Base-by-base conservation (phyloP, 2,113 vertebrate species). In the Lontra canadensis region DNA sequence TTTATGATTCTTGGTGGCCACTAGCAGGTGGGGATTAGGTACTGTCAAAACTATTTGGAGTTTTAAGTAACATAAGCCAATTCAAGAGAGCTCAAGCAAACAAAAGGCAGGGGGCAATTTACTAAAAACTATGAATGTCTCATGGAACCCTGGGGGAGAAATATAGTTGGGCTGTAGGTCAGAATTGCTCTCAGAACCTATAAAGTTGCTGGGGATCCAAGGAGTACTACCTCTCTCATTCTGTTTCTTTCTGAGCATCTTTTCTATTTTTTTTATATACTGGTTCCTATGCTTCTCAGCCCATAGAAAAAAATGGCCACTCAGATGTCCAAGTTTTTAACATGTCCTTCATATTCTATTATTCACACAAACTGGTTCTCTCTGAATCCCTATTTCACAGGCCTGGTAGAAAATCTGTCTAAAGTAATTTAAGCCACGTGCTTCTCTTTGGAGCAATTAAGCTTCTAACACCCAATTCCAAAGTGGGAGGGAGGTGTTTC, bases 21-120 rank as follows among this genome's bases (percentile, higher is more conserved):
- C 76, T 76, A 39, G n/a, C 11, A n/a, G 44, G 5, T 26, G 15
- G 26, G 17, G 29, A 65, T 65, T 82, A 79, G 6, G 31, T 80
- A 55, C 39, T 82, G 23, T 55, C 39, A 63, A 55, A 82, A 23
- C 2, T 9, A 63, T 78, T 39, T 69, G 23, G 26, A 49, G 21
- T 96, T 94, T 87, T 39, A 92, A 94, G 59, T 59, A 78, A 67
- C 20, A 49, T 11, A 80, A 94, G 47, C 23, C 87, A 81, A 76
- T 29, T 78, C 26, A 80, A 94, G 36, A 71, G 52, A 59, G 29
- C 7, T 90, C 57, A 49, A 88, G 71, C 26, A 26, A 69, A 87
- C n/a, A 63, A 87, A n/a, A 20, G 3, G 15, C 7, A 31, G 34
- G 34, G 67, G 67, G 11, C 1, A 0, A 36, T 39, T 90, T 94